phyloP scores from a whole-genome alignment of 2,797 vertebrate species.

The Taeniopygia guttata region DNA sequence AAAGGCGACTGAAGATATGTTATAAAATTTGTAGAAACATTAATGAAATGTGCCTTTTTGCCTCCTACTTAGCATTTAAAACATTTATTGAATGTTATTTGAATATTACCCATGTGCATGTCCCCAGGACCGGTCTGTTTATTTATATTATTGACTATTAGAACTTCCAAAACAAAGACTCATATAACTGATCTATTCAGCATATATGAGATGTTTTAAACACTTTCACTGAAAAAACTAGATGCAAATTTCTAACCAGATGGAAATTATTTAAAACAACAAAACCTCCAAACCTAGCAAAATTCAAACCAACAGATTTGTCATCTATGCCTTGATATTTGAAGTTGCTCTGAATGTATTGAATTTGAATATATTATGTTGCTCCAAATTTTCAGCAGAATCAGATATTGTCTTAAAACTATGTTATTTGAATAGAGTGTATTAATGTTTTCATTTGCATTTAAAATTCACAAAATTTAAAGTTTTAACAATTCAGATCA shows the following conservation, averaged over 20 bases:
- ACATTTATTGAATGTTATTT: not conserved
- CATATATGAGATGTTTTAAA: not conserved
- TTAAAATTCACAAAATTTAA: not conserved
- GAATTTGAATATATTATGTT: not conserved
- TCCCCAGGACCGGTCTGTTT: not conserved
- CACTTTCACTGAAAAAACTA: not conserved
- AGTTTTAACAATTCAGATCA: not conserved
- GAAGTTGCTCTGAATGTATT: not conserved
- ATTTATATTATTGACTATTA: not conserved
- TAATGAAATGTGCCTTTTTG: not conserved
- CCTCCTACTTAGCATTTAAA: not conserved
- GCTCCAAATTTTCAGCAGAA: not conserved
- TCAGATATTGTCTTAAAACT: accelerated
- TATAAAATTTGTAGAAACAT: not conserved
- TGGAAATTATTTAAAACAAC: not conserved
- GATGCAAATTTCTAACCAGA: not conserved
- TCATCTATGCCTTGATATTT: not conserved
- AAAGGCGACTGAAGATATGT: not conserved
- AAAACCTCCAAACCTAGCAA: not conserved
- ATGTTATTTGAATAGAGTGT: not conserved
- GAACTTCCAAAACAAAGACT: not conserved
- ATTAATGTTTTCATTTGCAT: not conserved
- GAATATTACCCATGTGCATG: not conserved
- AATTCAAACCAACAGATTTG: not conserved
- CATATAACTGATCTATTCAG: not conserved